Base-by-base conservation (phyloP, 2,113 vertebrate species). In the Daphoenositta chrysoptera region DNA sequence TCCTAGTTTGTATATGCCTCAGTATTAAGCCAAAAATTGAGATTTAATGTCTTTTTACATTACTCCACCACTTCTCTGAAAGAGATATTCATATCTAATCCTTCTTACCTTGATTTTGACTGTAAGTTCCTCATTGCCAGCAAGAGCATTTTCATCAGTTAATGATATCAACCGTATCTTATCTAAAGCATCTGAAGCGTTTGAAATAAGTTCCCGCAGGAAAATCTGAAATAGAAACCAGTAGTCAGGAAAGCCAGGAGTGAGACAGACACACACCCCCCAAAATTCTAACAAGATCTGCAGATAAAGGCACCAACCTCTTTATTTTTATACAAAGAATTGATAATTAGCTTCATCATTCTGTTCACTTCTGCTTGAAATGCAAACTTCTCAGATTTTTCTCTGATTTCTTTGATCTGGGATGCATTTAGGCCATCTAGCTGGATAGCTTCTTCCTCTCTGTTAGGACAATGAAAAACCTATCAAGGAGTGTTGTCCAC, bases 301-400 rank as follows among this genome's bases (percentile, higher is more conserved):
- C 18, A 39, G 5, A 75, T 21, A 42, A 70, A 76, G 18, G 9
- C 57, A 87, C 98, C 98, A 94, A 99, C 99, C 99, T 99, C 99
- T 94, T 99, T 99, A 93, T 99, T 99, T 98, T 99, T 99, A 92
- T 99, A 99, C 10, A 99, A 96, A 19, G 99, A 99, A 93, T 99
- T 99, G 94, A 99, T 99, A 89, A 99, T 99, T 31, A 99, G 98
- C 94, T 99, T 99, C 99, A 99, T 99, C 99, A 99, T 99, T 68
- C 99, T 98, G 96, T 99, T 99, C 78, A 99, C 99, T 98, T 99
- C 99, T 24, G 99, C 99, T 97, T 99, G 99, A 95, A 99, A 99
- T 8, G 93, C 99, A 87, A 99, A 99, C 94, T 99, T 99, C 91
- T 99, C 99, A 9, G 99, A 99, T 94, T 99, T 99, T 68, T 99